phyloP scores from a whole-genome alignment of 2,797 vertebrate genomes.

The Phataginus tricuspis region DNA sequence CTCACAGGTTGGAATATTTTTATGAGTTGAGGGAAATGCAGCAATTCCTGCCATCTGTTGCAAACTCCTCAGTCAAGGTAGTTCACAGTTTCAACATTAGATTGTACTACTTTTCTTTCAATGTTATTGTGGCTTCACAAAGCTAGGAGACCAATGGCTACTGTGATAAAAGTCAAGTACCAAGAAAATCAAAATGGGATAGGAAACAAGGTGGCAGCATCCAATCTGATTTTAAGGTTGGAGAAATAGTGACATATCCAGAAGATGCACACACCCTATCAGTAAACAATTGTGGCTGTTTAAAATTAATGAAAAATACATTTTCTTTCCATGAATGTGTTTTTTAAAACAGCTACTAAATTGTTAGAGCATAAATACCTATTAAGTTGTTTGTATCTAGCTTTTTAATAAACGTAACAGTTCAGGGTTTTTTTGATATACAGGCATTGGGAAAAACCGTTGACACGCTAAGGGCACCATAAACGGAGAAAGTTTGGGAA shows the following conservation, averaged over 20 bases:
- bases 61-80: neutral
- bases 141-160: neutral
- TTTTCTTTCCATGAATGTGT: neutral
- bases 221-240: neutral
- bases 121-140: neutral
- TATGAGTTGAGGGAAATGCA: neutral
- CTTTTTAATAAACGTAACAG: neutral
- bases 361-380: neutral
- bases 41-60: neutral
- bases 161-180: neutral
- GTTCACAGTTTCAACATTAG: neutral
- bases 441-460: neutral
- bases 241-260: neutral
- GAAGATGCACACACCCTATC: neutral
- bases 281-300: neutral
- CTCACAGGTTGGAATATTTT: neutral
- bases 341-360: neutral
- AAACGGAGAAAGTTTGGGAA: neutral
- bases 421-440: neutral
- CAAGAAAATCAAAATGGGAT: neutral
- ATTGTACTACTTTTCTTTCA: neutral
- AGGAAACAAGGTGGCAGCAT: neutral
- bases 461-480: neutral
- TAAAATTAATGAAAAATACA: slow-evolving; percentile 16
- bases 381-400: neutral